Percentiles rank a stretch among this genome's conserved stretches.
Conservation (phyloP, 2,113 vertebrate genomes). For the Protobothrops flavoviridis region DNA sequence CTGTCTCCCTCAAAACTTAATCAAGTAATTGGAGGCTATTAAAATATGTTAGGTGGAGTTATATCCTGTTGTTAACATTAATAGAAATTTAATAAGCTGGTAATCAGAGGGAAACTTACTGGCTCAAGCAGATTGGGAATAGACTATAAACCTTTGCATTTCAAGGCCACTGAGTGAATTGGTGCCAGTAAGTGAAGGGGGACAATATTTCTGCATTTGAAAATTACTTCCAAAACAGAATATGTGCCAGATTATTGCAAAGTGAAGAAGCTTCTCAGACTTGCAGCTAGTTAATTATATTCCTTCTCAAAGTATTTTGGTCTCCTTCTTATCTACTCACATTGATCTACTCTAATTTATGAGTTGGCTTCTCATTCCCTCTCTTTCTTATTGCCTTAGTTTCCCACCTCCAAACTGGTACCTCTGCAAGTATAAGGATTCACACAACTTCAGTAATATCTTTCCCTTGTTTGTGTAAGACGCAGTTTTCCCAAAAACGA, state of each 20-base stretch:
- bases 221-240: background rate
- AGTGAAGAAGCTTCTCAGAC: background rate
- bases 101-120: background rate
- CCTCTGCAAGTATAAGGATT: background rate
- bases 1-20: constrained; percentile 56
- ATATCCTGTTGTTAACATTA: constrained; percentile 65
- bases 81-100: constrained; percentile 56
- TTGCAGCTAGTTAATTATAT: background rate
- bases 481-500: background rate
- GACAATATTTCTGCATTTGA: background rate
- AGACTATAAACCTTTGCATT: constrained; percentile 26
- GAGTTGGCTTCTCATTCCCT: background rate
- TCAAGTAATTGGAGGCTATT: constrained; percentile 51
- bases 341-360: background rate
- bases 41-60: constrained; percentile 55
- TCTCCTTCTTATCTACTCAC: background rate
- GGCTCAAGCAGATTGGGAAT: background rate
- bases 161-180: constrained; percentile 7
- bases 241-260: background rate
- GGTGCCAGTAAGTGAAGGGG: background rate
- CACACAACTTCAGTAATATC: background rate
- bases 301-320: background rate
- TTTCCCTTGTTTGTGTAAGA: background rate
- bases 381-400: background rate
- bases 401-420: background rate